A percentile compares a stretch with the other conserved stretches of the same genome.
These are phyloP conservation scores for Drosophila gunungcola DNA, from an alignment of 1,140 invertebrate species.

Conservation along the genomic window DNA sequence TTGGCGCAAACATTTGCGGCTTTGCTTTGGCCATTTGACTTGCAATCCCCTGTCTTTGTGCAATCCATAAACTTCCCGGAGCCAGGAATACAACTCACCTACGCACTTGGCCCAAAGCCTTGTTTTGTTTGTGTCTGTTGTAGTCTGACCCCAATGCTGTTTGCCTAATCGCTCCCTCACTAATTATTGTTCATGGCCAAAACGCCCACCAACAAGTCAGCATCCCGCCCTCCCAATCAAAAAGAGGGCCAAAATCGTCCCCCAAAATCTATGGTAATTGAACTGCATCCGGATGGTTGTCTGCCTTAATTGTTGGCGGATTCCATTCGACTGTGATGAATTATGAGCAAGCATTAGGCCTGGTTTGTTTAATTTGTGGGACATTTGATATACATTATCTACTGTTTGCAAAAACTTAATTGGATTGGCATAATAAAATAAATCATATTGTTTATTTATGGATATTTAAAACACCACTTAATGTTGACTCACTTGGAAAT, in stretches of 20 bases:
- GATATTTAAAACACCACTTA: no score
- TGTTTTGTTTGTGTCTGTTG: constrained; percentile 44
- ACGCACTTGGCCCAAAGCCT: constrained; percentile 55
- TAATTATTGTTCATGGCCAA: constrained; percentile 65
- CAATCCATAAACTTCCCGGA: constrained; percentile 29
- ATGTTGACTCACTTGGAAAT: no score
- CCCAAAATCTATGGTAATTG: constrained; percentile 23
- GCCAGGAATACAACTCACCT: neutral
- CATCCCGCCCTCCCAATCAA: neutral
- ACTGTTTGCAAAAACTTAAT: constrained; percentile 2
- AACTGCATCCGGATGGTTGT: constrained; percentile 42
- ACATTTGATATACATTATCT: constrained; percentile 13
- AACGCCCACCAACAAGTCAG: neutral
- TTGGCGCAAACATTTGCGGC: constrained; percentile 18
- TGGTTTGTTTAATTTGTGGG: constrained; percentile 22
- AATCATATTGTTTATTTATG: no score
- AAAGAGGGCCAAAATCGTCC: neutral
- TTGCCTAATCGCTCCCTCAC: constrained; percentile 54
- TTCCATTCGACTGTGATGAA: constrained; percentile 40
- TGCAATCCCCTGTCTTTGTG: constrained; percentile 59
- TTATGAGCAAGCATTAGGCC: constrained; percentile 17
- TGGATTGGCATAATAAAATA: neutral
- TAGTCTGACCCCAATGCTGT: constrained; percentile 38
- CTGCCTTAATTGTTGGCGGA: constrained; percentile 32
- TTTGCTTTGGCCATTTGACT: constrained; percentile 30